Evolutionary conservation across 2,797 vertebrate species (phyloP).

Genomic region (Melanotaenia pygmaea): DNA sequence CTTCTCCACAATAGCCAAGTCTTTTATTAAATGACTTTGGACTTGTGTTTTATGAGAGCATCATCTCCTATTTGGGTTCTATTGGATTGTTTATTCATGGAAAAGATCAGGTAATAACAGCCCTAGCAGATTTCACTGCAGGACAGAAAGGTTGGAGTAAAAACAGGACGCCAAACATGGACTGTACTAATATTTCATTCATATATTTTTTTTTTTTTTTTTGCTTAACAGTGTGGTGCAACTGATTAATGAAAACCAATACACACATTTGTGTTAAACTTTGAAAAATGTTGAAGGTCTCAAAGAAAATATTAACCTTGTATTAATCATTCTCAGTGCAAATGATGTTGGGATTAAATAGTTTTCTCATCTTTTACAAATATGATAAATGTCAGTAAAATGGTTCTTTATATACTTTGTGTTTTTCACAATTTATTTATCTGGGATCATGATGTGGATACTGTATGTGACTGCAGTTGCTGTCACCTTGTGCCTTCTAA

Average conservation of each 20-base stretch:
- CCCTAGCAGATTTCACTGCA: neutral
- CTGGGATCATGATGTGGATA: no score
- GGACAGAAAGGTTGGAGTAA: neutral
- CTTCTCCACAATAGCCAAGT: neutral
- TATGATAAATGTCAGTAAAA: neutral
- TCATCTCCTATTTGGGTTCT: neutral
- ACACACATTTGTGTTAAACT: neutral
- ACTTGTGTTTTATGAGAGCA: neutral
- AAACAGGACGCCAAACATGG: neutral
- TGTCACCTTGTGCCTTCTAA: constrained; percentile 6
- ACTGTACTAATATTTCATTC: no score
- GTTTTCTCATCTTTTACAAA: neutral
- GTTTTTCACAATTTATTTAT: no score
- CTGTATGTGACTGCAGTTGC: no score
- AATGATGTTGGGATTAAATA: neutral
- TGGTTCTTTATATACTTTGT: neutral
- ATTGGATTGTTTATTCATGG: neutral
- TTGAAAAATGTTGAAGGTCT: neutral
- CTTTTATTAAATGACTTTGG: neutral
- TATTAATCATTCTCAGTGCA: no score
- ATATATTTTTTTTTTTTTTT: no score
- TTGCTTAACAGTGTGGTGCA: no score
- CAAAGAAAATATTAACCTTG: no score
- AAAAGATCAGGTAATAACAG: neutral
- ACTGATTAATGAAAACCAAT: neutral